A percentile compares a stretch with the other conserved stretches of the same genome.
phyloP scores from a whole-genome alignment of 2,888 invertebrate genomes.

The Ennomos erosarius region DNA sequence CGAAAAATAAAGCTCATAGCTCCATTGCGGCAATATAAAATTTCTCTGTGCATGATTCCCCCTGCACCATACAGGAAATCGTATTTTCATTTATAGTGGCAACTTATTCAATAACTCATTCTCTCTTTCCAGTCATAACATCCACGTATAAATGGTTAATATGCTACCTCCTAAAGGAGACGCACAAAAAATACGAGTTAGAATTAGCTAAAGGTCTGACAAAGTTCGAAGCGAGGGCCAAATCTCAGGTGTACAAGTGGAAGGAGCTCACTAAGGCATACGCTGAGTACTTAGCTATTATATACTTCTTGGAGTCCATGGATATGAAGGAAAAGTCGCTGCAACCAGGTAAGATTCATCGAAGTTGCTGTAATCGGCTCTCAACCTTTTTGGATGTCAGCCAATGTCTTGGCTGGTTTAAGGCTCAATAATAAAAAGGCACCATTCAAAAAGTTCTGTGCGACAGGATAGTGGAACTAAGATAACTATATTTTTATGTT shows the following conservation, averaged over 20 bases:
- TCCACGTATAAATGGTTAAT: conserved; percentile 93
- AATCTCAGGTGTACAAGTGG: conserved; percentile 93
- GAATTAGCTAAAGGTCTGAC: conserved; percentile 85
- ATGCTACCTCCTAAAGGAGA: conserved; percentile 90
- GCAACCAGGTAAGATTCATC: conserved; percentile 45
- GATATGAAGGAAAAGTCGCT: conserved; percentile 65
- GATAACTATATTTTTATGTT: not conserved
- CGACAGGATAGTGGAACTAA: too few species aligned
- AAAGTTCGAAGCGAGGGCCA: conserved; percentile 91
- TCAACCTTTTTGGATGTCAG: too few species aligned
- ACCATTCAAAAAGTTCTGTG: too few species aligned
- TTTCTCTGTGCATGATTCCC: too few species aligned
- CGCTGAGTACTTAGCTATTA: conserved; percentile 88
- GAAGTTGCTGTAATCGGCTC: too few species aligned
- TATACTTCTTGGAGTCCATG: conserved; percentile 81
- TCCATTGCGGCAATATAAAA: not conserved
- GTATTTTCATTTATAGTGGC: too few species aligned
- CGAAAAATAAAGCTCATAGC: not conserved
- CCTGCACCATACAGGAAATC: too few species aligned
- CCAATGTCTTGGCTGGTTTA: too few species aligned
- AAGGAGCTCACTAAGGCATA: conserved; percentile 90
- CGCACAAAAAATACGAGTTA: conserved; percentile 85
- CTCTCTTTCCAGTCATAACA: conserved; percentile 85
- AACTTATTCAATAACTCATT: not conserved
- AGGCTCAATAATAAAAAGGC: too few species aligned